Evolutionary conservation across 2,888 invertebrate genomes (phyloP).

Genomic region (Trissonchulus sp.): DNA sequence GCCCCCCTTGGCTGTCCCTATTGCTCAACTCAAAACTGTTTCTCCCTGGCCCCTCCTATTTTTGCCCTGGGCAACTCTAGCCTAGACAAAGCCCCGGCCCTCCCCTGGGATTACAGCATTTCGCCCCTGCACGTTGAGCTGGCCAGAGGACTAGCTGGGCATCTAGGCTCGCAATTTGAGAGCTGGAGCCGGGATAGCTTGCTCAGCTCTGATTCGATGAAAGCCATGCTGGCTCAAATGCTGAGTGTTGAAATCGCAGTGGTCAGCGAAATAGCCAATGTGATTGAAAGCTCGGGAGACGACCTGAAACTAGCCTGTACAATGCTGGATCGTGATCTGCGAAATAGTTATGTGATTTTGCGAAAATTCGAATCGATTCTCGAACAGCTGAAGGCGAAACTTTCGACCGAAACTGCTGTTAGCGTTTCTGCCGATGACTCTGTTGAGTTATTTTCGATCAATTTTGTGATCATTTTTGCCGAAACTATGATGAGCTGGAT

Average conservation of each 20-base stretch:
- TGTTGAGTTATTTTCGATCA: not conserved
- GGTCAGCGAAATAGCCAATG: constrained; percentile 6
- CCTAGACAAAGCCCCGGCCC: too few relatives aligned
- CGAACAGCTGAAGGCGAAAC: not conserved
- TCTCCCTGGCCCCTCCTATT: too few relatives aligned
- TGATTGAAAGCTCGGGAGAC: not conserved
- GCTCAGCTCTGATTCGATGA: not conserved
- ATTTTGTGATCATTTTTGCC: not conserved
- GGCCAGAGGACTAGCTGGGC: not conserved
- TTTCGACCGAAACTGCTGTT: too few relatives aligned
- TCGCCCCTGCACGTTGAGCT: constrained; percentile 9
- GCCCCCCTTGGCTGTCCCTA: too few relatives aligned
- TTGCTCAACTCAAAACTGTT: too few relatives aligned
- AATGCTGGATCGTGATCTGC: not conserved
- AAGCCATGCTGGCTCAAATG: not conserved
- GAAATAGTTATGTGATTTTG: constrained; percentile 17
- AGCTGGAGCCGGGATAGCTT: too few relatives aligned
- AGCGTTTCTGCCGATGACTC: not conserved
- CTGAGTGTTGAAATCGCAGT: not conserved
- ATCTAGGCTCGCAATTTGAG: not conserved
- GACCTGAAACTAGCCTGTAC: not conserved
- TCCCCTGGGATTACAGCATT: not conserved
- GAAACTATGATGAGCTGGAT: not conserved
- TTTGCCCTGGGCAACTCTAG: too few relatives aligned
- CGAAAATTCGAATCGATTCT: not conserved